phyloP scores from a whole-genome alignment of 2,113 vertebrate species.

The Proterorhinus semilunaris region DNA sequence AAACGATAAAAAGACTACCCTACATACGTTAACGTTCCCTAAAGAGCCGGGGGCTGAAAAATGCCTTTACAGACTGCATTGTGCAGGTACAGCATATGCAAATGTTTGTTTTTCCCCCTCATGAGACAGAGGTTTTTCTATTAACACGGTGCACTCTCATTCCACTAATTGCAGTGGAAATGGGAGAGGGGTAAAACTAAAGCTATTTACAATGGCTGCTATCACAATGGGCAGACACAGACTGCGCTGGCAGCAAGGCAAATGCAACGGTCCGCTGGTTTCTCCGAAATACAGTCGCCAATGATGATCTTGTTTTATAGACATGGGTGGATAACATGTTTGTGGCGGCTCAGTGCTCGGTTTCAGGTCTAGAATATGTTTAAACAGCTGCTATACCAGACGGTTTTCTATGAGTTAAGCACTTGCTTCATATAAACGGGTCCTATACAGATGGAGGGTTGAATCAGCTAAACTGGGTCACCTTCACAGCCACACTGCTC shows the following conservation, averaged over 20 bases:
- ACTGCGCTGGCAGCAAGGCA: slow-evolving; percentile 10
- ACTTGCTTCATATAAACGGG: too few relatives aligned
- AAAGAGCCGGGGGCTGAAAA: neutral
- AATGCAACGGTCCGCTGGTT: neutral
- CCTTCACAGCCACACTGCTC: neutral
- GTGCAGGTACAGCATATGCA: neutral
- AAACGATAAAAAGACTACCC: slow-evolving; percentile 9
- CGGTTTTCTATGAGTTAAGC: neutral
- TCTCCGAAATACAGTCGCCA: neutral
- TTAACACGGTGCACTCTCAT: neutral
- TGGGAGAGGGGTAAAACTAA: slow-evolving; percentile 20
- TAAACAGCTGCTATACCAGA: neutral
- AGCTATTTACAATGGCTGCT: slow-evolving; percentile 15
- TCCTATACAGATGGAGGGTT: neutral
- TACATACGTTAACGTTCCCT: slow-evolving; percentile 5
- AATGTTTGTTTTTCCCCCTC: slow-evolving; percentile 9
- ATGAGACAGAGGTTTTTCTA: slow-evolving; percentile 4
- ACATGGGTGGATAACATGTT: neutral
- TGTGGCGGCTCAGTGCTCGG: neutral
- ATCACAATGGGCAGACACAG: slow-evolving; percentile 19
- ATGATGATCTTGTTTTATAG: slow-evolving; percentile 10
- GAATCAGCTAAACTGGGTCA: neutral
- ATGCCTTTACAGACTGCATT: neutral
- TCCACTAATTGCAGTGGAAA: slow-evolving; percentile 27
- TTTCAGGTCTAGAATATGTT: neutral